phyloP scores from a whole-genome alignment of 2,797 vertebrate genomes.

The Huso huso region DNA sequence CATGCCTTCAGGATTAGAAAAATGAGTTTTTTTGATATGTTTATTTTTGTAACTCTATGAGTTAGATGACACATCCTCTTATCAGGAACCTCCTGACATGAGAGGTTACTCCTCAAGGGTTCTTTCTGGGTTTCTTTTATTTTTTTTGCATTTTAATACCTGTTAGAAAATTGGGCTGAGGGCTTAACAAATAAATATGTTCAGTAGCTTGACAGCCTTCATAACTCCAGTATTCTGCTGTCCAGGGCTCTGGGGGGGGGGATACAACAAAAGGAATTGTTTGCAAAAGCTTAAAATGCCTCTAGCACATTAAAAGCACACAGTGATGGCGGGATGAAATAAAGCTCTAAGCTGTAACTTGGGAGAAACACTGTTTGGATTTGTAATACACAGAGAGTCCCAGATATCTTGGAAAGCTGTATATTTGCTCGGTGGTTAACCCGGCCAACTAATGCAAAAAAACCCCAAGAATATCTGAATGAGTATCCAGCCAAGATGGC shows the following conservation, averaged over 20 bases:
- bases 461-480: background rate
- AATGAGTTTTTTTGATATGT: no score
- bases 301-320: background rate
- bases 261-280: slow-evolving; percentile 6
- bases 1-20: no score
- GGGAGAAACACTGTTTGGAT: background rate
- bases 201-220: background rate
- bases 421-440: slow-evolving; percentile 1
- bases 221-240: background rate
- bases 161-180: no score
- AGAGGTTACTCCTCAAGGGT: no score
- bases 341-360: slow-evolving; percentile 3
- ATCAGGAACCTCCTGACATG: no score
- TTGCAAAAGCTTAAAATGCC: slow-evolving; percentile 2
- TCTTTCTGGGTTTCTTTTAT: no score
- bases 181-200: no score
- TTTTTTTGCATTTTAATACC: no score
- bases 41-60: no score
- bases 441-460: background rate
- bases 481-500: no score
- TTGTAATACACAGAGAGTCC: background rate
- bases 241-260: background rate
- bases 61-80: no score
- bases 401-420: background rate
- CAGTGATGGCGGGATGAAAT: background rate